Evolutionary conservation across 1,140 invertebrate species (phyloP).

Genomic region (Plectrocnemia conspersa): DNA sequence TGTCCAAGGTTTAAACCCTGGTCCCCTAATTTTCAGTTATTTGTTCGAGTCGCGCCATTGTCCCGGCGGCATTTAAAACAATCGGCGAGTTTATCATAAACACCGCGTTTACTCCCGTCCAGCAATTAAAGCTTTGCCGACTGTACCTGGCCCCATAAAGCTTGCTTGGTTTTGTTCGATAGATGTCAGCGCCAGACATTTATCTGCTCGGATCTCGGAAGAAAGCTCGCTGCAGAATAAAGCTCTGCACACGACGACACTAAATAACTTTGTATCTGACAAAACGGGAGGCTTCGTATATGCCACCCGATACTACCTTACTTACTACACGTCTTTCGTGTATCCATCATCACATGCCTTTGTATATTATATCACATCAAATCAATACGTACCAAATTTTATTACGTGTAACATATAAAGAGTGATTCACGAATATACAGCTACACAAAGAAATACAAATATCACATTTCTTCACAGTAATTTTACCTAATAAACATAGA

Average conservation of each 20-base stretch:
- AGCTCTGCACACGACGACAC: conserved; percentile 7
- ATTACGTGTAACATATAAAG: no score
- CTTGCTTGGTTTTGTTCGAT: conserved; percentile 28
- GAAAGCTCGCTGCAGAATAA: conserved; percentile 27
- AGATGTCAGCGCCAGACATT: conserved; percentile 30
- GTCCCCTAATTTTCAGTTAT: conserved; percentile 4
- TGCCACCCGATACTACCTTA: not conserved
- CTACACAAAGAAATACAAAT: no score
- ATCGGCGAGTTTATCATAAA: conserved; percentile 26
- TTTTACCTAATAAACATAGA: no score
- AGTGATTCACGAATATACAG: no score
- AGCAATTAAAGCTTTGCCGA: conserved; percentile 9
- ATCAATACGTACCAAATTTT: no score
- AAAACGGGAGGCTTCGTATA: conserved; percentile 15
- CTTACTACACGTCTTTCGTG: no score
- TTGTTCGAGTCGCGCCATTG: conserved; percentile 24
- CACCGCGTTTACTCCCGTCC: conserved; percentile 19
- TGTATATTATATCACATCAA: no score
- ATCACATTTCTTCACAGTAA: no score
- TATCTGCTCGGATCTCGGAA: conserved; percentile 22
- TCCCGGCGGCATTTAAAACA: conserved; percentile 26
- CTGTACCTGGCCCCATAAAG: conserved; percentile 24
- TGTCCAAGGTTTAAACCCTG: no score
- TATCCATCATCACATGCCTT: no score
- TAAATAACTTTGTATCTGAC: conserved; percentile 25